Base-by-base conservation (phyloP, 2,888 invertebrate species). In the Pseudococcus jackbeardsleyi region DNA sequence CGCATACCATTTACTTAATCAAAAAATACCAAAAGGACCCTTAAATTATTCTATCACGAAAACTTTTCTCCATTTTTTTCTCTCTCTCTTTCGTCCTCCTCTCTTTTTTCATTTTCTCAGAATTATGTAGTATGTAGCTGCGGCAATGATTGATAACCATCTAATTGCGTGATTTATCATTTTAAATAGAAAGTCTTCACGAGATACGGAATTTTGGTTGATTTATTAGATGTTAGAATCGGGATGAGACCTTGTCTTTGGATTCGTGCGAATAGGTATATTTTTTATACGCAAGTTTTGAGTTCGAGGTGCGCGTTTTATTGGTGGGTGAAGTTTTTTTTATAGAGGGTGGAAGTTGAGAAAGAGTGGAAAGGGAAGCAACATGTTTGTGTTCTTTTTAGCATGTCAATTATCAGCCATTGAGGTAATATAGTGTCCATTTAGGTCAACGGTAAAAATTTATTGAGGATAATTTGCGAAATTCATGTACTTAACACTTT, bases 21-120 rank as follows among this genome's bases (percentile, higher is more conserved):
- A 85, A 85, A 85, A 85, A 54, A 85, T 59, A 59, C 39, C 85
- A 50, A 84, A 84, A 84, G 48, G 54, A 84, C 50, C 79, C 79
- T 42, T 79, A 79, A 79, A 79, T 79, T 79, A 79, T 79, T 79
- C 79, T 17, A 79, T 79, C 79, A 46, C 42, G 79, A 9, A 46
- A 79, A 39, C 42, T 42, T 79, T 79, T 79, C 42, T 6, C 33
- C 9, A 1, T 59, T 59, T 59, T 19, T n/a, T 59, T 7, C 59
- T 59, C 7, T 7, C 59, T 59, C 7, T 82, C 39, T 79, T 79
- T 39, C 9, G 26, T 33, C 26, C 26, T 33, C 26, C 26, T 33
- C 26, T 33, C 26, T 33, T 39, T 82, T 82, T 84, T 17, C 54
- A 84, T 50, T 50, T 54, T 85, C 50, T 33, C 50, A 42, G 79